Evolutionary conservation across 2,113 vertebrate species (phyloP), one percentile per base, ranked within the genome.

Genomic region (Neofelis nebulosa): DNA sequence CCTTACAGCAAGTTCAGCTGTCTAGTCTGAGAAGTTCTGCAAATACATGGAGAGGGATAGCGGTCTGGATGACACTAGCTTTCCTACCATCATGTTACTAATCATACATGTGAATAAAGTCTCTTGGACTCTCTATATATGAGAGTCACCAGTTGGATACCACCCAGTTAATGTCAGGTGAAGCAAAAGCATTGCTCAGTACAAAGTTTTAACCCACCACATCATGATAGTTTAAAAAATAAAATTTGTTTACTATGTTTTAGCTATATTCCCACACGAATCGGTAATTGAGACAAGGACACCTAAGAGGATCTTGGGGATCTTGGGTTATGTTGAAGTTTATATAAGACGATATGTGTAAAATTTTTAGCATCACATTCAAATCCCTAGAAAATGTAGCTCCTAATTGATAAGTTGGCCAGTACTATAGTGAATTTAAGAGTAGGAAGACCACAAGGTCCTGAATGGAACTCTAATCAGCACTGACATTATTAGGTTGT

Each of bases 51-150:
- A 80, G 36, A 74, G 1, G 3, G 5, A 19, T 48, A 11, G 7
- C 4, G 8, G 3, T 3, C 2, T 1, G 76, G 19, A 31, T 52
- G 38, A 18, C 6, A 69, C 29, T 48, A 16, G 18, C 2, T 3
- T 76, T 74, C 11, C 2, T 27, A 31, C 0, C 41, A 8, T 4
- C 19, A 25, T 3, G 4, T 57, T 27, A 12, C 9, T 29, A 9
- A 73, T 27, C 2, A 23, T 16, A 16, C 15, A 33, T 27, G n/a
- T 48, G 14, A 52, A 63, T 52, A 61, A 83, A 83, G 7, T 1
- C 2, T 55, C 12, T 41, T 65, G 8, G 10, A 63, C 2, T 1
- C 8, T 93, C 5, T 93, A 10, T 21, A 14, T 12, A 31, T 65
- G 61, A 66, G 9, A 65, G 4, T 3, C 4, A 10, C 25, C 12